These are phyloP conservation scores for Eristalis pertinax DNA, from an alignment of 2,888 invertebrate species.

Conservation along the genomic window DNA sequence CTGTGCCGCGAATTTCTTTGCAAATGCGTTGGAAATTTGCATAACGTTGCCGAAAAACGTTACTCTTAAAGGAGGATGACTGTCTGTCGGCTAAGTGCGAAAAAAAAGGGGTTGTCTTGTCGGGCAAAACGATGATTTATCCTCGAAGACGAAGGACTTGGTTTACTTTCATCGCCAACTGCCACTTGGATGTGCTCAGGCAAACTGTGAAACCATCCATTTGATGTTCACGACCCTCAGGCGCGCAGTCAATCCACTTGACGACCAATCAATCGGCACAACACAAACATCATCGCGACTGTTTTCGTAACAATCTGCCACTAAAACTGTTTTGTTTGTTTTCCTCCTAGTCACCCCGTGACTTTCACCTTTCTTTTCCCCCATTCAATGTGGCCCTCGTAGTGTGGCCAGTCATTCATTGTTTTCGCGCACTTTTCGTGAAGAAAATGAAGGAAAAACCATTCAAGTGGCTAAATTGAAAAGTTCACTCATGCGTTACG, in stretches of 20 bases:
- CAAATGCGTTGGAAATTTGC: constrained; percentile 25
- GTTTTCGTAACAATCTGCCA: constrained; percentile 23
- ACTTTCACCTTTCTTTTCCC: constrained; percentile 41
- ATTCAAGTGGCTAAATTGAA: constrained; percentile 22
- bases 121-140: neutral
- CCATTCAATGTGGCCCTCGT: constrained; percentile 32
- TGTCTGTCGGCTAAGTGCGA: neutral
- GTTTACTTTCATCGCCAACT: no score
- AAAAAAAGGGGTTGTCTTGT: constrained; percentile 20
- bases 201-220: no score
- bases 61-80: no score
- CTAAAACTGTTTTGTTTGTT: constrained; percentile 31
- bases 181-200: neutral
- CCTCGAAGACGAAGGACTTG: no score
- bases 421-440: constrained; percentile 17
- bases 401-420: neutral
- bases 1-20: constrained; percentile 45
- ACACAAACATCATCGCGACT: constrained; percentile 4
- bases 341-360: constrained; percentile 29
- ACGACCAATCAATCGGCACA: constrained; percentile 28
- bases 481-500: constrained; percentile 48
- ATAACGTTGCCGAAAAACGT: constrained; percentile 38
- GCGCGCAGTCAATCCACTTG: neutral
- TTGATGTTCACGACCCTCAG: no score
- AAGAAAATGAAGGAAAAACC: constrained; percentile 1